phyloP scores from a whole-genome alignment of 2,888 invertebrate species.

The Meganola albula region DNA sequence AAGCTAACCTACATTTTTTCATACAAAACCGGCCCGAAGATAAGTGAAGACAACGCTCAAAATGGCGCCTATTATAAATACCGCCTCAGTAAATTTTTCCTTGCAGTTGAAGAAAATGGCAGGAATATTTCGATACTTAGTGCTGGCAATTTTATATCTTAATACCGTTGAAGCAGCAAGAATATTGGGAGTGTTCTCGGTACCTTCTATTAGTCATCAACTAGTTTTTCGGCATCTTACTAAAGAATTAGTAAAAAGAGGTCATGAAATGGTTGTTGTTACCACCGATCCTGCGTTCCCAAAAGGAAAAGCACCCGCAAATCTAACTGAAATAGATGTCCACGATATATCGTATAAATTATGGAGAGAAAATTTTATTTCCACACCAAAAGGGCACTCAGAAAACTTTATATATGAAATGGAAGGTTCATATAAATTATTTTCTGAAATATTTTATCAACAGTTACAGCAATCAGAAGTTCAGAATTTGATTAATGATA shows the following conservation, averaged over 20 bases:
- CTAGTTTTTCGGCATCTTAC: conserved; percentile 51
- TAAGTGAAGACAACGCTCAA: no score
- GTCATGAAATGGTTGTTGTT: conserved; percentile 59
- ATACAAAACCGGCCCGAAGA: no score
- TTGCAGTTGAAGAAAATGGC: no score
- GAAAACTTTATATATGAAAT: conserved; percentile 10
- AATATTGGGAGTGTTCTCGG: conserved; percentile 40
- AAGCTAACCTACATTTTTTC: no score
- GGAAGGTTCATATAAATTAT: background rate
- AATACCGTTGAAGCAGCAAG: no score
- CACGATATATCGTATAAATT: conserved; percentile 34
- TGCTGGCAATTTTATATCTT: no score
- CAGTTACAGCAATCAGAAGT: conserved; percentile 21
- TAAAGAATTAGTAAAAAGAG: conserved; percentile 51
- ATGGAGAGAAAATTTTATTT: conserved; percentile 16
- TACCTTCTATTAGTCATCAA: conserved; percentile 65
- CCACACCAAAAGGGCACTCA: conserved; percentile 13
- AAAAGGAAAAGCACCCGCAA: conserved; percentile 35
- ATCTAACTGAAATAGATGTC: conserved; percentile 57
- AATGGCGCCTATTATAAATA: no score
- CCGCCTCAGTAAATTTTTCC: no score
- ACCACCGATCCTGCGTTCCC: conserved; percentile 54
- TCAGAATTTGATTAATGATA: conserved; percentile 25
- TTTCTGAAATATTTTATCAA: conserved; percentile 20
- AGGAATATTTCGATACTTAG: no score